Conservation (phyloP, 2,888 invertebrate species). For the Drosophila lutescens region DNA sequence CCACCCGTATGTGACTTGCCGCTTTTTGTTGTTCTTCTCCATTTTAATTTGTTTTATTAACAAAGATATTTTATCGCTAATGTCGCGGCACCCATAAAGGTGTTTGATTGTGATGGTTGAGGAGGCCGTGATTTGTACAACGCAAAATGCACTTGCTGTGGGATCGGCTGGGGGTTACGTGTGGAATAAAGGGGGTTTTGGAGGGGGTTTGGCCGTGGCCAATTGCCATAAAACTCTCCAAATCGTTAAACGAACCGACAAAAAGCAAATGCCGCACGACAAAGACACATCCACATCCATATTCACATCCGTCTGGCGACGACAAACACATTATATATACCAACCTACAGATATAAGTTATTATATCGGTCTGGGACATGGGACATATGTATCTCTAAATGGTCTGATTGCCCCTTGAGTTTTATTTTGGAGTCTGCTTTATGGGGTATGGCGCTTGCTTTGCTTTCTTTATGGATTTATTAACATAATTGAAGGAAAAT, state of each 20-base stretch:
- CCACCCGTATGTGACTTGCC: slow-evolving; percentile 23
- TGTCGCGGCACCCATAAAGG: slow-evolving; percentile 68
- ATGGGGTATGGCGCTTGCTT: slow-evolving; percentile 59
- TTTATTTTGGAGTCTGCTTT: slow-evolving; percentile 57
- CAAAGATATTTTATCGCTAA: slow-evolving; percentile 72
- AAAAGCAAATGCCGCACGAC: slow-evolving; percentile 52
- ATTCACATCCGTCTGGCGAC: slow-evolving; percentile 38
- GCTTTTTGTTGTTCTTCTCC: slow-evolving; percentile 20
- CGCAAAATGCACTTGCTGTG: slow-evolving; percentile 69
- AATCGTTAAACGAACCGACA: slow-evolving; percentile 64
- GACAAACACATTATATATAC: slow-evolving; percentile 29
- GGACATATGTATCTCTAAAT: slow-evolving; percentile 37
- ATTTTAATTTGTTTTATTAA: slow-evolving; percentile 71
- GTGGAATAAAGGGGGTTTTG: neutral
- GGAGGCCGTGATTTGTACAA: slow-evolving; percentile 27
- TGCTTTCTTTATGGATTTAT: slow-evolving; percentile 74
- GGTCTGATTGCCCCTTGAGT: slow-evolving; percentile 59
- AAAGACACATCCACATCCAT: slow-evolving; percentile 48
- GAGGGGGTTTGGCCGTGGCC: slow-evolving; percentile 45
- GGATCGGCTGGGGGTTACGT: neutral
- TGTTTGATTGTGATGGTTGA: slow-evolving; percentile 23
- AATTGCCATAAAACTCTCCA: slow-evolving; percentile 69
- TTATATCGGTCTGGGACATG: slow-evolving; percentile 27
- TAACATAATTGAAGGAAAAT: slow-evolving; percentile 65
- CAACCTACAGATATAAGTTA: slow-evolving; percentile 14